Conservation (phyloP, 1,140 invertebrate genomes). For the Telenomus remus region DNA sequence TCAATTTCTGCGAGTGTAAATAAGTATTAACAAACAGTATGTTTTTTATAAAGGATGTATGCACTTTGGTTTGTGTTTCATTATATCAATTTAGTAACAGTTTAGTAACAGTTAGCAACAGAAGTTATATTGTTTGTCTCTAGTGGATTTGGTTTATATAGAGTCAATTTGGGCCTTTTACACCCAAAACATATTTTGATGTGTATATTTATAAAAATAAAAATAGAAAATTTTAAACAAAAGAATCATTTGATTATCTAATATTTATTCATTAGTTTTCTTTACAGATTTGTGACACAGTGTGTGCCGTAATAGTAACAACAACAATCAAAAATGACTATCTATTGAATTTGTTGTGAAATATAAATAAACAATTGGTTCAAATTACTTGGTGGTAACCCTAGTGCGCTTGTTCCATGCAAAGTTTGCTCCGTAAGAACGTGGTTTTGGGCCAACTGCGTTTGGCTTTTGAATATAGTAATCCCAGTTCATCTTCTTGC, state of each 20-base stretch:
- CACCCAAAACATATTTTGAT: constrained; percentile 50
- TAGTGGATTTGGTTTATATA: constrained; percentile 41
- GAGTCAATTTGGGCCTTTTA: constrained; percentile 49
- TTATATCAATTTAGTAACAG: too few relatives aligned
- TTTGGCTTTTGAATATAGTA: constrained; percentile 87
- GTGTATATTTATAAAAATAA: constrained; percentile 24
- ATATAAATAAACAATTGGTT: not conserved
- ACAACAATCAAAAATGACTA: not conserved
- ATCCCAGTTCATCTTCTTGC: constrained; percentile 96
- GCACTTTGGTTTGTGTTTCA: too few relatives aligned
- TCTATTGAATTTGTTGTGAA: not conserved
- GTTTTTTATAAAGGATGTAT: too few relatives aligned
- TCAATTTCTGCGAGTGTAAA: not conserved
- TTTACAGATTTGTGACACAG: too few relatives aligned
- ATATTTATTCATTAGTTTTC: too few relatives aligned
- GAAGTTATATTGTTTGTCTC: too few relatives aligned
- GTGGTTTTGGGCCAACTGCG: constrained; percentile 78
- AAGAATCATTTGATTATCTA: constrained; percentile 4
- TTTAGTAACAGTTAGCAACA: not conserved
- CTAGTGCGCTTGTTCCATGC: constrained; percentile 97
- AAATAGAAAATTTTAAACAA: constrained; percentile 26
- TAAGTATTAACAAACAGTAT: not conserved
- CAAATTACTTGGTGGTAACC: constrained; percentile 91
- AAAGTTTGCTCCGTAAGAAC: constrained; percentile 95
- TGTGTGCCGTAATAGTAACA: too few relatives aligned